Base-by-base conservation (phyloP, 2,797 vertebrate species). In the Ctenopoma multispine region DNA sequence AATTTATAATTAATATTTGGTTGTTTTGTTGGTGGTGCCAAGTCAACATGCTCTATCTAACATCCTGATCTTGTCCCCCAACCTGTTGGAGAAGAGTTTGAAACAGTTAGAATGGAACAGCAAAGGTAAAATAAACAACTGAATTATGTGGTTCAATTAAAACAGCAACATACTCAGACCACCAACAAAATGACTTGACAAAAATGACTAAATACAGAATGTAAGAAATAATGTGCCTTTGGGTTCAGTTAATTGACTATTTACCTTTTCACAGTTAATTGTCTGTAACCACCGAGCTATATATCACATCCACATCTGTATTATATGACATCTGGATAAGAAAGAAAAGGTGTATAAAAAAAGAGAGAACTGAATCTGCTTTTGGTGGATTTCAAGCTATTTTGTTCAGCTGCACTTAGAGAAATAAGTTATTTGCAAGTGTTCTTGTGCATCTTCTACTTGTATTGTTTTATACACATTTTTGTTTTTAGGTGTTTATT, bases 271-370 rank as follows among this genome's bases (percentile, higher is more conserved):
- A 0, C 18, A 13, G 0, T 15, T 36, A 51, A 2, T 36, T 48
- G 2, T 14, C 6, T 43, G 10, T 12, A 40, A 55, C 48, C 55
- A 84, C 73, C 4, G 75, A 63, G 29, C 50, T 78, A 69, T 82
- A 87, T 0, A 18, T 20, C 11, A 80, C 50, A 0, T 77, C 66
- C 12, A 1, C 34, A 20, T 68, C 72, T 23, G 20, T 44, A 31
- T 36, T 43, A 46, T 4, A 0, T 54, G 57, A 4, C 2, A 0
- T 14, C 85, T 89, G 55, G 1, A 40, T 34, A 7, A 34, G 10
- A 17, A 49, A 20, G 18, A 27, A 49, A n/a, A 58, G 4, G n/a
- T n/a, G n/a, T n/a, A n/a, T n/a, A n/a, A n/a, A n/a, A n/a, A n/a
- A n/a, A n/a, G n/a, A n/a, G n/a, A n/a, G n/a, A n/a, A n/a, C n/a